Evolutionary conservation across 1,140 invertebrate species (phyloP), one percentile per base, ranked within the genome.

Genomic region (Acromyrmex heyeri): DNA sequence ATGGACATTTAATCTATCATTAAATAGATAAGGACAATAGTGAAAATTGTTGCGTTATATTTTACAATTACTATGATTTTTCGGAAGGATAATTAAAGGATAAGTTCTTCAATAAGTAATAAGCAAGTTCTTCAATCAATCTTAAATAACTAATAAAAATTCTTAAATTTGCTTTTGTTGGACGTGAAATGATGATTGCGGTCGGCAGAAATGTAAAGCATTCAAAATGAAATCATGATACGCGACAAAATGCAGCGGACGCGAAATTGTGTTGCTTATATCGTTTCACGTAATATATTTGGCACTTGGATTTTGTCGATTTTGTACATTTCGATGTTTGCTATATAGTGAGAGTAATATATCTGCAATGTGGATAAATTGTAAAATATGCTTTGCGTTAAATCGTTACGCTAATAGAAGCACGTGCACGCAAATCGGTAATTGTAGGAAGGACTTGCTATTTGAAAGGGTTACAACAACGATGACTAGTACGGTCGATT

Each of bases 401-500:
- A 72, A 82, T 59, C 18, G 50, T 69, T 44, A 44, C 27, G 48
- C 62, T 86, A 81, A 78, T 78, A 50, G 53, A 76, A 55, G 72
- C 27, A 65, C 50, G 65, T 67, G 62, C 78, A 77, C 77, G 67
- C 78, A 70, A 85, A 76, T 82, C 48, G 85, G 55, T 82, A 76
- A 87, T 87, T 87, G 77, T 59, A 77, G 85, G 77, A 90, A 89
- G 88, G 79, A 57, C 65, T 87, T 79, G 73, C 61, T 50, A 67
- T 75, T 69, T 57, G 78, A 87, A 83, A 83, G 78, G 69, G 78
- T 83, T 70, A 69, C 69, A 61, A 76, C 69, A 59, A 75, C 50
- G 89, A 90, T 85, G 90, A 90, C 89, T 90, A 81, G 53, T 57
- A 91, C 87, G 87, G 86, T 91, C 90, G 90, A 91, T 91, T 90